phyloP scores from a whole-genome alignment of 2,888 invertebrate species.

The Tipula confusa region DNA sequence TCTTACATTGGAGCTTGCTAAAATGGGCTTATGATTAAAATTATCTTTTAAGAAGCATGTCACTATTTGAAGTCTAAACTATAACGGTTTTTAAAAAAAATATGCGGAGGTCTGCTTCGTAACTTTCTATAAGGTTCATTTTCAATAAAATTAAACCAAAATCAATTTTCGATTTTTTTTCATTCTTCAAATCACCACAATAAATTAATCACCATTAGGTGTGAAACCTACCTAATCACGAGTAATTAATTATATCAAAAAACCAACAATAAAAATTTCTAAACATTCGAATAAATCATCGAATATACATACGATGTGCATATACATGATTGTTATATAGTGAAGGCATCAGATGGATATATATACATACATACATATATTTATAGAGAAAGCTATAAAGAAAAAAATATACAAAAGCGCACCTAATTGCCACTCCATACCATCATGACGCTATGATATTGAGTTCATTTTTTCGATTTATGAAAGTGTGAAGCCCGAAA shows the following conservation, averaged over 20 bases:
- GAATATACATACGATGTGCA: background rate
- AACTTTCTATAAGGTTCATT: constrained; percentile 7
- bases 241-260: background rate
- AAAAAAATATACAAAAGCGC: background rate
- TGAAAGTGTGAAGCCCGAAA: background rate
- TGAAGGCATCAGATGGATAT: no score
- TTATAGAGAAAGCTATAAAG: background rate
- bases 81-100: no score
- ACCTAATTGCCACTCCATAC: background rate
- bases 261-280: background rate
- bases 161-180: background rate
- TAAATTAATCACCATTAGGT: constrained; percentile 25
- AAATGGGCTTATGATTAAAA: no score
- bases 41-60: no score
- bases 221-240: background rate
- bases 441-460: no score
- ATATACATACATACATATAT: no score
- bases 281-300: background rate
- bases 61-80: no score
- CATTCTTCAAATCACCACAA: background rate
- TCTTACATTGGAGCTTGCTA: no score
- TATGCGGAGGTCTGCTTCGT: background rate
- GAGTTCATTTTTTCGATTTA: background rate
- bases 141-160: background rate
- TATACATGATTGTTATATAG: background rate